Conservation (phyloP, 2,113 vertebrate genomes). For the Acrocephalus arundinaceus region DNA sequence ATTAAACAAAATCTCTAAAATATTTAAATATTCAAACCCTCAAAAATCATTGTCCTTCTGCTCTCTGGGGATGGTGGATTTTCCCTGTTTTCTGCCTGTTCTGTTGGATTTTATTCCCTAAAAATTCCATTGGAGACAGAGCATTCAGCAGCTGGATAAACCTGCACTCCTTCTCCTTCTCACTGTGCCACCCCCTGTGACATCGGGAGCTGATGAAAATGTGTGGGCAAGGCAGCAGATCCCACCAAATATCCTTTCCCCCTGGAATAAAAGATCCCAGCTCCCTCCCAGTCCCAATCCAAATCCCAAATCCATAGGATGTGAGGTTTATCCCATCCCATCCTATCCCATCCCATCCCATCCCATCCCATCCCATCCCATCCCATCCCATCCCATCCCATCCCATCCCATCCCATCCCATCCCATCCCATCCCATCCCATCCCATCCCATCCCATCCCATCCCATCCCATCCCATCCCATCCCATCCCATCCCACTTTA, state of each 20-base stretch:
- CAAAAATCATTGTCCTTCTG: not conserved
- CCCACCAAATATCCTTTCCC: not conserved
- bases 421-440: too few relatives aligned
- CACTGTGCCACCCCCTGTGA: not conserved
- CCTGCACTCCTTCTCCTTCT: not conserved
- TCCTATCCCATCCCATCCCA: too few relatives aligned
- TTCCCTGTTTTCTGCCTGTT: not conserved
- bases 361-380: too few relatives aligned
- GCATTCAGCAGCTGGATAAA: not conserved
- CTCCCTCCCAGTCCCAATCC: too few relatives aligned
- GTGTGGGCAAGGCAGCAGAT: not conserved
- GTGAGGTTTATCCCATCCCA: too few relatives aligned
- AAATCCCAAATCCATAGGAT: not conserved
- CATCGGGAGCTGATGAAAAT: not conserved
- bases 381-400: too few relatives aligned
- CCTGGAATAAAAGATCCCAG: not conserved
- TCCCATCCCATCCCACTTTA: too few relatives aligned
- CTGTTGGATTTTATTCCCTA: not conserved
- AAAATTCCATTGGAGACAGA: not conserved
- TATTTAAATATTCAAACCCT: too few relatives aligned
- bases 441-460: too few relatives aligned
- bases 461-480: too few relatives aligned
- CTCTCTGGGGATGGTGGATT: not conserved
- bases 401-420: too few relatives aligned
- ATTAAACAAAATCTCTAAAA: too few relatives aligned